Conservation (phyloP, 2,113 vertebrate genomes). For the Regulus satrapa region DNA sequence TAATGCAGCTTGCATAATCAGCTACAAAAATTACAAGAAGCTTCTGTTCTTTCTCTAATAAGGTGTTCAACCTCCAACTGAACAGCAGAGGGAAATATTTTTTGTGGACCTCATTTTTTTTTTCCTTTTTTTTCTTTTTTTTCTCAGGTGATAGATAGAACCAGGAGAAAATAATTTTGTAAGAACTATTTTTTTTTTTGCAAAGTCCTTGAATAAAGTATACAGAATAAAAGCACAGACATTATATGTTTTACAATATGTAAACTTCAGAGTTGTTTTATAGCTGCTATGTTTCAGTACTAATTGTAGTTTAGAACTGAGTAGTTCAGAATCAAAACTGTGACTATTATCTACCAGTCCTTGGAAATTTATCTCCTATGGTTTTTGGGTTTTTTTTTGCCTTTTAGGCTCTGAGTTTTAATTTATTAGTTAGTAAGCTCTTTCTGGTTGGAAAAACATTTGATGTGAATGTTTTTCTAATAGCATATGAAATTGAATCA, state of each 20-base stretch:
- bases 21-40: background rate
- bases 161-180: background rate
- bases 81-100: background rate
- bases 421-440: background rate
- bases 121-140: too few relatives aligned
- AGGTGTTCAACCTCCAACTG: background rate
- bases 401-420: background rate
- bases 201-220: background rate
- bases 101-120: background rate
- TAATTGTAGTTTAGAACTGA: background rate
- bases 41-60: background rate
- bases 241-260: background rate
- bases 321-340: background rate
- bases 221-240: background rate
- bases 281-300: background rate
- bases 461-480: background rate
- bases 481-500: background rate
- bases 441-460: background rate
- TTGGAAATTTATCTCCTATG: background rate
- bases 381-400: background rate
- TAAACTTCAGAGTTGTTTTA: background rate
- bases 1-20: background rate
- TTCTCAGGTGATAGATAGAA: background rate
- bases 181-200: background rate
- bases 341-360: background rate